phyloP scores from a whole-genome alignment of 2,888 invertebrate species.

The Cremastobaeus sp. region DNA sequence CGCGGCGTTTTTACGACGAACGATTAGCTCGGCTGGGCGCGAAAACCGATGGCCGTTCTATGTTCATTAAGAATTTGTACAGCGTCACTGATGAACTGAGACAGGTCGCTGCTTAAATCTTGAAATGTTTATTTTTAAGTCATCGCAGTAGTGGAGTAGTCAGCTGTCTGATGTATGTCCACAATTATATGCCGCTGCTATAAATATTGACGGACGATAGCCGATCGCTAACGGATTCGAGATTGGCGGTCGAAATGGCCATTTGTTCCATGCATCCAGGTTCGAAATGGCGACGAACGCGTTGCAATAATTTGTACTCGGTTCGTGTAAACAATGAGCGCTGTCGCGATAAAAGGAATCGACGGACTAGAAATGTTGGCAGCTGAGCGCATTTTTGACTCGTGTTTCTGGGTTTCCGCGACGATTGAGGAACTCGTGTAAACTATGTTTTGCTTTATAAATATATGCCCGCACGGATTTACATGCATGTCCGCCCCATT shows the following conservation, averaged over 20 bases:
- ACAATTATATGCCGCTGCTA: constrained; percentile 24
- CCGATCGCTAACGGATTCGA: constrained; percentile 9
- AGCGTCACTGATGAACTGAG: not conserved
- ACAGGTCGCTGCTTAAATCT: not conserved
- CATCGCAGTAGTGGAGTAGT: constrained; percentile 7
- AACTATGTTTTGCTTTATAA: not conserved
- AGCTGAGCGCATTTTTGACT: constrained; percentile 15
- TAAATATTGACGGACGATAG: constrained; percentile 22
- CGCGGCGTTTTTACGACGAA: too few species aligned
- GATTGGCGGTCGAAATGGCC: not conserved
- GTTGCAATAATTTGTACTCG: not conserved
- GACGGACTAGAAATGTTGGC: constrained; percentile 13
- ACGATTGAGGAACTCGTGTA: constrained; percentile 10
- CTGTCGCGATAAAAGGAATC: not conserved
- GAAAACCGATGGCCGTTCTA: too few species aligned
- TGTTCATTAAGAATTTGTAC: not conserved
- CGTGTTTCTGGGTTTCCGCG: constrained; percentile 13
- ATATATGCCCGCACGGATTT: not conserved
- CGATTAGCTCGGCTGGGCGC: too few species aligned
- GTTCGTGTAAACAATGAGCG: not conserved
- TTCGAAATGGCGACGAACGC: not conserved
- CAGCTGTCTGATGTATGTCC: constrained; percentile 21
- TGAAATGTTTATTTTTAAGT: constrained; percentile 32
- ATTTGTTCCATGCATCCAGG: not conserved
- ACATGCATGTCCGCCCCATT: too few species aligned